These are phyloP conservation scores for Aix galericulata DNA, from an alignment of 2,113 vertebrate species.

Conservation along the genomic window DNA sequence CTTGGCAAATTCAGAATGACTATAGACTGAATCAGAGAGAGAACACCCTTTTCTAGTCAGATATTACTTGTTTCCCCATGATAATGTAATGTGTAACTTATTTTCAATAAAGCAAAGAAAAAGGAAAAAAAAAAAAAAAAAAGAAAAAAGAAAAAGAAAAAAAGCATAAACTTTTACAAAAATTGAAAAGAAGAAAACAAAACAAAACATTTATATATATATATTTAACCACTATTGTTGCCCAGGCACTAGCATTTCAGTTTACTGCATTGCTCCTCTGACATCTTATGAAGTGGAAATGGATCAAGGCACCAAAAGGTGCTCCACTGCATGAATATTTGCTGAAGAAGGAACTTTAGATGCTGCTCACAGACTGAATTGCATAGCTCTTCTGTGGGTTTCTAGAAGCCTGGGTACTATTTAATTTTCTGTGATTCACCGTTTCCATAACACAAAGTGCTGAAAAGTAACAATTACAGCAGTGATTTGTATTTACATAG, in stretches of 20 bases:
- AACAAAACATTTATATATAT: no score
- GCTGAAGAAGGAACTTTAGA: not conserved
- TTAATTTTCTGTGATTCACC: not conserved
- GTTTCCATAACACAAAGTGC: not conserved
- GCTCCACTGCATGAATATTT: not conserved
- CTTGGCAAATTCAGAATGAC: not conserved
- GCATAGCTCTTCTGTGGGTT: not conserved
- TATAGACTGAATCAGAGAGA: not conserved
- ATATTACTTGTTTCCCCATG: not conserved
- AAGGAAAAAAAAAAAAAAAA: not conserved
- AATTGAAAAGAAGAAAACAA: not conserved
- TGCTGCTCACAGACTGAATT: not conserved
- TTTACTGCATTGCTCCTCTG: not conserved
- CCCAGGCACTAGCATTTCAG: not conserved
- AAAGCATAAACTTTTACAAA: not conserved
- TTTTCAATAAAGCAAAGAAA: not conserved
- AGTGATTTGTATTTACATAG: not conserved
- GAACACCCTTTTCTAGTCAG: not conserved
- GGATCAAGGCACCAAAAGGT: not conserved
- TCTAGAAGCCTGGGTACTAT: not conserved
- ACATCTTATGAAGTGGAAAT: not conserved
- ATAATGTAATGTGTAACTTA: not conserved
- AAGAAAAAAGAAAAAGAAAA: not conserved
- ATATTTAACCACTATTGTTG: not conserved
- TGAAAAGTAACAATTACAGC: conserved; percentile 7